Base-by-base conservation (phyloP, 2,113 vertebrate species). In the Saccopteryx bilineata region DNA sequence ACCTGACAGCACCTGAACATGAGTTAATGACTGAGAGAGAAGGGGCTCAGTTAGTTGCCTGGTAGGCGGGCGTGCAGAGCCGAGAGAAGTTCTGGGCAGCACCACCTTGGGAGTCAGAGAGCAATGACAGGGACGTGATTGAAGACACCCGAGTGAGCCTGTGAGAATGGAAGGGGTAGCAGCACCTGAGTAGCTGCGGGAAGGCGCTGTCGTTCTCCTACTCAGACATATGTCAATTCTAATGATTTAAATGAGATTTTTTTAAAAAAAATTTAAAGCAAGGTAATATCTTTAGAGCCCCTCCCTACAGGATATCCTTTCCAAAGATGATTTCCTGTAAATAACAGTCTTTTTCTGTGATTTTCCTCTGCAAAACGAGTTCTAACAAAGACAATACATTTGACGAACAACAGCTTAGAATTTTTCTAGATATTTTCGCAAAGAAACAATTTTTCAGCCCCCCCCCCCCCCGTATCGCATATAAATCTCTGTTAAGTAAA, bases 91-190 rank as follows among this genome's bases (percentile, higher is more conserved):
- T 96, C 69, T 7, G 0, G 65, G 86, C 65, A 82, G 71, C 61
- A 6, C 33, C 0, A 13, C 52, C 74, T 65, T 80, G 78, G 75
- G 39, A 94, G 60, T 60, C 65, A 75, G 54, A 72, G 54, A 95
- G 66, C 71, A 71, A 71, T 81, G 82, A 89, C 86, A 90, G 69
- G 93, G 89, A 90, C 69, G 14, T 94, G 95, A 89, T 93, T 96
- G 87, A 87, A 84, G 95, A 94, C 21, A 60, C 94, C 26, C 71
- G 68, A 50, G 60, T 93, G 87, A 90, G 94, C 28, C 80, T 21
- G 3, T 21, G 1, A 61, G 26, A 80, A 28, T 54, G 56, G 63
- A 72, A 87, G 13, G 46, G 48, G 26, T 21, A 74, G 79, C 39
- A 74, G 79, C 39, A 69, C 74, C 56, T 90, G 79, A 52, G n/a